Conservation (phyloP, 2,888 invertebrate genomes). For the Noctua pronuba region DNA sequence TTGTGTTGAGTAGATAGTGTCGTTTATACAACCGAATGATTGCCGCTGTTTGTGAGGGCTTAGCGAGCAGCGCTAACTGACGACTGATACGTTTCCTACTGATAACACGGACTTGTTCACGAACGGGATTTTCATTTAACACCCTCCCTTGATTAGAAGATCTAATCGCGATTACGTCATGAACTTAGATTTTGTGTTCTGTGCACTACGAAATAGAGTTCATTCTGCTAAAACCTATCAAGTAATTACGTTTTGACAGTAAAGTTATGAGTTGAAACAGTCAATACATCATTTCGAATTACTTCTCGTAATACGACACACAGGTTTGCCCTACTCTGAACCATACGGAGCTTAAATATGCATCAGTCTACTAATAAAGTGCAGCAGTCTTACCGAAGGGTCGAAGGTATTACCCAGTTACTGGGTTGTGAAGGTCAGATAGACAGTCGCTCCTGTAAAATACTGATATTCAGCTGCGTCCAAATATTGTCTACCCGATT, state of each 20-base stretch:
- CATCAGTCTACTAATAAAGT: too few relatives aligned
- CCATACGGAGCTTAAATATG: background rate
- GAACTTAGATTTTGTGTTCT: background rate
- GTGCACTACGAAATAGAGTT: background rate
- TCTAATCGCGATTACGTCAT: slow-evolving; percentile 11
- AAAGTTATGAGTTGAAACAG: background rate
- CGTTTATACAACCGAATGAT: background rate
- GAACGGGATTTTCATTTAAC: slow-evolving; percentile 48
- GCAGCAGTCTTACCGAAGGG: background rate
- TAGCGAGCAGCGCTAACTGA: background rate
- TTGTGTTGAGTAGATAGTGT: background rate
- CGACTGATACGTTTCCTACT: slow-evolving; percentile 33
- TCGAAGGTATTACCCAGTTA: background rate
- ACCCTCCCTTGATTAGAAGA: slow-evolving; percentile 33
- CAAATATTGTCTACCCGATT: background rate
- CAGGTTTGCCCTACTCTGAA: background rate
- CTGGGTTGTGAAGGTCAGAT: background rate
- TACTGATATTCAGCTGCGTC: background rate
- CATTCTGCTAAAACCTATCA: background rate
- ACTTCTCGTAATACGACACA: background rate
- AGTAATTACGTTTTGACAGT: background rate
- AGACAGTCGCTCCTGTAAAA: background rate
- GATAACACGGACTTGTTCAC: slow-evolving; percentile 44
- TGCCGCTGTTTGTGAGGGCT: slow-evolving; percentile 21
- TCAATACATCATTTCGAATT: background rate